phyloP scores from a whole-genome alignment of 2,888 invertebrate species.

The Gortyna flavago region DNA sequence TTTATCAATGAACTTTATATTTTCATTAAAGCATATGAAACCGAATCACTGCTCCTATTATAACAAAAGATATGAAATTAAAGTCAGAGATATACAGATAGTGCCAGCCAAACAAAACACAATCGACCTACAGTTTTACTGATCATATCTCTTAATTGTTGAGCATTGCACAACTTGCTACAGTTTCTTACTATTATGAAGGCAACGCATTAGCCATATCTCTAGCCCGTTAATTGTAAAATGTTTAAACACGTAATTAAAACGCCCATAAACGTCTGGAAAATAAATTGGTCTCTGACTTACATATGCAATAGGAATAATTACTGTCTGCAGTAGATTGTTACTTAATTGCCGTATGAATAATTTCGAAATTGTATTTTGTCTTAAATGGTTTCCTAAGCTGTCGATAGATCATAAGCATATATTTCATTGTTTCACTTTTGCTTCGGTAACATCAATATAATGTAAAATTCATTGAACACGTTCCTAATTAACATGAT shows the following conservation, averaged over 20 bases:
- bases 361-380: constrained; percentile 4
- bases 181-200: constrained; percentile 29
- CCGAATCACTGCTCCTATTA: background rate
- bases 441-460: constrained; percentile 7
- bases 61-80: constrained; percentile 31
- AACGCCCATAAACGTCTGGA: constrained; percentile 15
- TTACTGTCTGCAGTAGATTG: background rate
- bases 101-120: constrained; percentile 30
- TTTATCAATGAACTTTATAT: background rate
- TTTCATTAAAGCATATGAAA: constrained; percentile 5
- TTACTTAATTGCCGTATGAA: constrained; percentile 28
- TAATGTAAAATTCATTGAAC: constrained; percentile 14
- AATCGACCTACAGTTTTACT: constrained; percentile 9
- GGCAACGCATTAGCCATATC: constrained; percentile 23
- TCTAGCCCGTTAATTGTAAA: constrained; percentile 13
- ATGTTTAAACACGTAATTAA: constrained; percentile 26
- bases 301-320: constrained; percentile 36
- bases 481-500: constrained; percentile 34
- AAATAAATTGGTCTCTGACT: constrained; percentile 33
- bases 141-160: constrained; percentile 53
- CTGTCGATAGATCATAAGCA: background rate
- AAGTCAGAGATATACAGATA: constrained; percentile 29
- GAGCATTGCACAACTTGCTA: constrained; percentile 32
- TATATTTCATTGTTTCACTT: constrained; percentile 2
- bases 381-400: background rate